Conservation (phyloP, 2,888 invertebrate species). For the Odontothrips loti region DNA sequence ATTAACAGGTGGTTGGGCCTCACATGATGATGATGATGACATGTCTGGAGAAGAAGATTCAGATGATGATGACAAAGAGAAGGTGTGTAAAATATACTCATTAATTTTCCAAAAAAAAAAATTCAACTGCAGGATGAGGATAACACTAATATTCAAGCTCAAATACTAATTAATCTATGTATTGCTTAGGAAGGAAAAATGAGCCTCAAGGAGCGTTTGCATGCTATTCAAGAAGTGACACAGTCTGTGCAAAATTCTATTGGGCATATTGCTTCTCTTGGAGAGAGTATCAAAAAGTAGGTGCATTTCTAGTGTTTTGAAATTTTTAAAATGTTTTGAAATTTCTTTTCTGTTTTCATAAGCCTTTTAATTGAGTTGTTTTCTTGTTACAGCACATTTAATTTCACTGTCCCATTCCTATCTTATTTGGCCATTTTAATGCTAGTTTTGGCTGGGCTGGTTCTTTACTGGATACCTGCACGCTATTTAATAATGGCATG, state of each 20-base stretch:
- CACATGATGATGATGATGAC: constrained; percentile 61
- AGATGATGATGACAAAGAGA: constrained; percentile 87
- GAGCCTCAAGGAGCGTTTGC: constrained; percentile 86
- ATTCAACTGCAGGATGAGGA: too few species aligned
- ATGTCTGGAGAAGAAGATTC: constrained; percentile 69
- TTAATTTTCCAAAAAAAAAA: constrained; percentile 1
- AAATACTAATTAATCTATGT: constrained; percentile 32
- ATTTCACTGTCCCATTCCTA: constrained; percentile 94
- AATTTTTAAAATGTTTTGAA: constrained; percentile 29
- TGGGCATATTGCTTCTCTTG: constrained; percentile 88
- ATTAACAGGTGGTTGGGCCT: constrained; percentile 46
- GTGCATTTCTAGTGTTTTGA: constrained; percentile 40
- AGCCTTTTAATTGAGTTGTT: constrained; percentile 29
- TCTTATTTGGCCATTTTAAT: constrained; percentile 86
- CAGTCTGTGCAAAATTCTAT: constrained; percentile 94
- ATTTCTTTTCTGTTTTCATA: constrained; percentile 2
- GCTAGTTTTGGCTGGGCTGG: constrained; percentile 65
- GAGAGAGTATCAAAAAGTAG: constrained; percentile 93
- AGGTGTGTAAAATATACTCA: constrained; percentile 52
- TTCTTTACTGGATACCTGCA: constrained; percentile 84
- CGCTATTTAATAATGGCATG: constrained; percentile 85
- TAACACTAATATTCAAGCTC: neutral
- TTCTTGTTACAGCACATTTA: constrained; percentile 70
- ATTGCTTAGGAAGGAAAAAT: constrained; percentile 84
- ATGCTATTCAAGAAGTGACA: constrained; percentile 95